Percentiles rank a stretch among this genome's conserved stretches.
Conservation (phyloP, 2,797 vertebrate genomes). For the Liparis tanakae region DNA sequence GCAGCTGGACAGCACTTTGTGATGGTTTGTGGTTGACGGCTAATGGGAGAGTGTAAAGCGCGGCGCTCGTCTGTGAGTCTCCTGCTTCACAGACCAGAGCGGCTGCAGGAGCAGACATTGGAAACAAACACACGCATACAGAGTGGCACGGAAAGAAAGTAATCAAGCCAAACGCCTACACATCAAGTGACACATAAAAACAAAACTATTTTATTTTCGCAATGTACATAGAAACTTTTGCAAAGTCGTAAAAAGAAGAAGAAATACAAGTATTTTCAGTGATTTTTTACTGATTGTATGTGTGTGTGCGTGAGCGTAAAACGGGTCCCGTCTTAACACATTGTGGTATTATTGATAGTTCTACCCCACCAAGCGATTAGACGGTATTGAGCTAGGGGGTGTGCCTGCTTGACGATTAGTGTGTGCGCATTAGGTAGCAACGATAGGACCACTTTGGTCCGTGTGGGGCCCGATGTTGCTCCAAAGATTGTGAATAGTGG, state of each 20-base stretch:
- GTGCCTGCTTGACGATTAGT: neutral
- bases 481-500: neutral
- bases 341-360: conserved; percentile 13
- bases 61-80: conserved; percentile 39
- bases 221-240: conserved; percentile 34
- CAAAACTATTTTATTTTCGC: conserved; percentile 18
- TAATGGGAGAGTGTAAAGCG: conserved; percentile 65
- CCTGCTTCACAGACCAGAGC: conserved; percentile 50
- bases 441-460: neutral
- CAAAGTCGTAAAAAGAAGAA: conserved; percentile 39
- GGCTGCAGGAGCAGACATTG: conserved; percentile 32
- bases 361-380: conserved; percentile 1
- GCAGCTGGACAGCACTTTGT: conserved; percentile 61
- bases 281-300: neutral
- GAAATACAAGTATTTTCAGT: neutral
- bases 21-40: conserved; percentile 61
- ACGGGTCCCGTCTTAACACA: neutral
- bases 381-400: neutral
- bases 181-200: conserved; percentile 36
- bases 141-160: conserved; percentile 35
- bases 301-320: conserved; percentile 5
- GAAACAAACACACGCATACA: conserved; percentile 24
- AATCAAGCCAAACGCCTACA: conserved; percentile 60
- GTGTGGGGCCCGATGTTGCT: neutral
- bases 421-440: neutral